These are phyloP conservation scores for Thaleichthys pacificus DNA, from an alignment of 2,797 vertebrate genomes.

Conservation along the genomic window DNA sequence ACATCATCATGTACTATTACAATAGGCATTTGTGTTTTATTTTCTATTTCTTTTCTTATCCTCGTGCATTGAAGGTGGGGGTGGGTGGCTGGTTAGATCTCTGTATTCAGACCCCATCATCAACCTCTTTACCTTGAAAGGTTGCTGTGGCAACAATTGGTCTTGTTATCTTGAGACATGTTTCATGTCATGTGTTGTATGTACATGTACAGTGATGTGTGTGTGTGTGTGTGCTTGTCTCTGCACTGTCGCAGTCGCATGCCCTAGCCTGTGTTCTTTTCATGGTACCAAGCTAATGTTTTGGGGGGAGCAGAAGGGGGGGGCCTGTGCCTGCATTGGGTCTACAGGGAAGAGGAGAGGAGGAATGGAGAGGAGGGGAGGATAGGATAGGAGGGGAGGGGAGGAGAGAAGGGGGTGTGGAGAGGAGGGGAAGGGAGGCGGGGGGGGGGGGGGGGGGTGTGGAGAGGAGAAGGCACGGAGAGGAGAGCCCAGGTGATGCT, in stretches of 20 bases:
- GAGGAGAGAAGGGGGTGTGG: no score
- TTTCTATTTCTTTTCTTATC: neutral
- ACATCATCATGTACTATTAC: neutral
- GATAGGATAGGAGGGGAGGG: neutral
- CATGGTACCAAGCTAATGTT: neutral
- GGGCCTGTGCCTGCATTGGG: constrained; percentile 51
- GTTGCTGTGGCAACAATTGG: constrained; percentile 9
- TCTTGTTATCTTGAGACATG: constrained; percentile 1
- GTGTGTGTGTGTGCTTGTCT: neutral
- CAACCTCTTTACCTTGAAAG: neutral
- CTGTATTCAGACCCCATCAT: constrained; percentile 2
- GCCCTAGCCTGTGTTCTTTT: neutral
- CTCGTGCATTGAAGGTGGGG: neutral
- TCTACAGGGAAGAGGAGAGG: constrained; percentile 31
- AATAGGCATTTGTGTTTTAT: constrained; percentile 1
- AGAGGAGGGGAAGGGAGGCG: no score
- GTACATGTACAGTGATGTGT: neutral
- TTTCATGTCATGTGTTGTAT: neutral
- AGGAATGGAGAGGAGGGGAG: neutral
- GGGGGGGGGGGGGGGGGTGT: constrained; percentile 5
- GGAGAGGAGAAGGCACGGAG: constrained; percentile 14
- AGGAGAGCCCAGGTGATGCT: constrained; percentile 51
- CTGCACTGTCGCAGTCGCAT: no score
- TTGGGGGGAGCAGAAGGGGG: constrained; percentile 49
- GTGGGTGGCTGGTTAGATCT: neutral